Percentiles rank a stretch among this genome's conserved stretches.
Evolutionary conservation across 1,140 invertebrate species (phyloP).

Genomic region (Archivesica marissinica): DNA sequence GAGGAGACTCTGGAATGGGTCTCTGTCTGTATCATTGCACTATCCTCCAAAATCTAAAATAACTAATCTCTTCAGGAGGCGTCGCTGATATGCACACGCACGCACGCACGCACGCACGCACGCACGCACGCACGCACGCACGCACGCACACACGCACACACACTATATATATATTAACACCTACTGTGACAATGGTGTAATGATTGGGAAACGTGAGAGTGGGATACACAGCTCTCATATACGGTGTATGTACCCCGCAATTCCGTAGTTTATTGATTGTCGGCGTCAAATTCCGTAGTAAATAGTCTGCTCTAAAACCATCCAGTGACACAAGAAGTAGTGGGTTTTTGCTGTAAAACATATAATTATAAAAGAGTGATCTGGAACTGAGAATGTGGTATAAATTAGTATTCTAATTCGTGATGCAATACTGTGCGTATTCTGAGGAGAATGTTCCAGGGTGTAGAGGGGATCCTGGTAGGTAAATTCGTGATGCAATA

Average conservation of each 20-base stretch:
- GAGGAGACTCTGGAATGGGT: background rate
- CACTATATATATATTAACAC: background rate
- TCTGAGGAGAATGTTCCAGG: background rate
- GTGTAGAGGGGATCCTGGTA: too few species aligned
- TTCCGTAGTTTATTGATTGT: constrained; percentile 85
- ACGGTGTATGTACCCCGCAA: constrained; percentile 86
- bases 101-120: background rate
- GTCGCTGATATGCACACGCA: background rate
- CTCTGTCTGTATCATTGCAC: background rate
- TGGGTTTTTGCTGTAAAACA: constrained; percentile 54
- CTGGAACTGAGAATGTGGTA: background rate
- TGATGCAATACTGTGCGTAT: background rate
- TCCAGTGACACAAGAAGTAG: constrained; percentile 88
- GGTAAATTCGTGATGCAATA: background rate
- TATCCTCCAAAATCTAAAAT: background rate
- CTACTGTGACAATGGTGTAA: constrained; percentile 83
- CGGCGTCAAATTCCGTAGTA: constrained; percentile 85
- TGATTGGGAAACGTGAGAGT: constrained; percentile 93
- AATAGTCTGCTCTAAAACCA: constrained; percentile 89
- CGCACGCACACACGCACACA: background rate
- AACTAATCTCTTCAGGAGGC: background rate
- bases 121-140: too few species aligned
- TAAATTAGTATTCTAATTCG: background rate
- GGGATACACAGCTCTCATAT: constrained; percentile 88
- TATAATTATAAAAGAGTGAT: background rate